Evolutionary conservation across 2,797 vertebrate species (phyloP), one percentile per base, ranked within the genome.

Genomic region (Enteromius treurensis): DNA sequence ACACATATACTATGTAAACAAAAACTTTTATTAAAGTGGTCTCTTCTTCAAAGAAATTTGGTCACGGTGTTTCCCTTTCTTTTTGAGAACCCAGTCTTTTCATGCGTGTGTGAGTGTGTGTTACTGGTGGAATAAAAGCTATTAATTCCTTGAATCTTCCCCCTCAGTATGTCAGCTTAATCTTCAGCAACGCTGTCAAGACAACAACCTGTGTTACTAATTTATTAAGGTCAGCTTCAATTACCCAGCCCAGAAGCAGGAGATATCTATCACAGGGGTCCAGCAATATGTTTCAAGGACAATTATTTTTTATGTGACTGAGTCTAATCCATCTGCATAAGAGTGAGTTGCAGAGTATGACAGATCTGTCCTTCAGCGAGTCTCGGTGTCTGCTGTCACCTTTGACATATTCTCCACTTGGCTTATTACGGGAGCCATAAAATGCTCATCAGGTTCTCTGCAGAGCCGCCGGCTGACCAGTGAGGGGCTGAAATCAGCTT

Each of bases 261-360:
- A 84, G 77, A 73, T 75, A 85, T 88, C 82, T 78, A 88, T 88
- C 84, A 88, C 84, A 45, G 67, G 60, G 74, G 49, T 80, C 76
- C 77, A 73, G 70, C 67, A 87, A 88, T 88, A 86, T 88, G 84
- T 83, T 88, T 83, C 86, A 88, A 88, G 89, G 86, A 88, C 86
- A 88, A 86, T 88, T 88, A 79, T 87, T 85, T 85, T 90, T 86
- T 82, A 88, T 81, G 86, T 65, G 69, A 75, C 85, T 69, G 65
- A 68, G 78, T 88, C 82, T 76, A 88, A 89, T 88, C 84, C 83
- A 89, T 89, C 87, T 89, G 87, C 88, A 89, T 89, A 87, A 85
- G 80, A 88, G 80, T 87, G 80, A 60, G 80, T 80, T 45, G 19
- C 26, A 69, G 73, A 77, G 68, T 71, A 67, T 87, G 87, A 87